A percentile compares a stretch with the other conserved stretches of the same genome.
These are phyloP conservation scores for Theristicus caerulescens DNA, from an alignment of 2,113 vertebrate genomes.

Conservation along the genomic window DNA sequence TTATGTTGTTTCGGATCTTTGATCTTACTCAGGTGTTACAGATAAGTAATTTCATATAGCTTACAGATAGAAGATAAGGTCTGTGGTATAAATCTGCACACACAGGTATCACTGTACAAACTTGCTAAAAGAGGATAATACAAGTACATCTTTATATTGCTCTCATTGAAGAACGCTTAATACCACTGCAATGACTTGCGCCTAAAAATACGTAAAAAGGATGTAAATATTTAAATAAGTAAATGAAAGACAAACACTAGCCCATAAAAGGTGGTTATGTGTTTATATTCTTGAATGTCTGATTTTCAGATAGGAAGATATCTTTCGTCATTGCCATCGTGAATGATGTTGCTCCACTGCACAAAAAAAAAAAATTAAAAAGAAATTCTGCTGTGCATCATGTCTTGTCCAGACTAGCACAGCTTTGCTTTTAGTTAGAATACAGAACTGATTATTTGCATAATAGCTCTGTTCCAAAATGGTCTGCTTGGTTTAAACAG, in stretches of 20 bases:
- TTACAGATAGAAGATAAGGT: background rate
- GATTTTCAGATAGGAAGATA: background rate
- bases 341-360: background rate
- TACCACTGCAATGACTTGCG: constrained; percentile 50
- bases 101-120: background rate
- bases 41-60: constrained; percentile 40
- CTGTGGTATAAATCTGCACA: constrained; percentile 23
- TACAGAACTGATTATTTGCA: constrained; percentile 11
- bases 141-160: background rate
- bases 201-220: background rate
- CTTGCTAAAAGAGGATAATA: background rate
- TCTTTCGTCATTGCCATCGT: background rate
- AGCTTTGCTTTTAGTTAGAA: constrained; percentile 27
- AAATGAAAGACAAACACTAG: background rate
- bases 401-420: constrained; percentile 27
- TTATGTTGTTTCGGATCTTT: constrained; percentile 30
- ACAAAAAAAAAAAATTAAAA: background rate
- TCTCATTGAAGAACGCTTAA: background rate
- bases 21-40: background rate
- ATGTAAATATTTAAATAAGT: background rate
- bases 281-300: background rate
- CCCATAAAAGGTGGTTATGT: background rate
- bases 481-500: constrained; percentile 4
- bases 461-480: constrained; percentile 42
- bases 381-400: background rate